These are phyloP conservation scores for Helarctos malayanus DNA, from an alignment of 2,797 vertebrate genomes.

Conservation along the genomic window DNA sequence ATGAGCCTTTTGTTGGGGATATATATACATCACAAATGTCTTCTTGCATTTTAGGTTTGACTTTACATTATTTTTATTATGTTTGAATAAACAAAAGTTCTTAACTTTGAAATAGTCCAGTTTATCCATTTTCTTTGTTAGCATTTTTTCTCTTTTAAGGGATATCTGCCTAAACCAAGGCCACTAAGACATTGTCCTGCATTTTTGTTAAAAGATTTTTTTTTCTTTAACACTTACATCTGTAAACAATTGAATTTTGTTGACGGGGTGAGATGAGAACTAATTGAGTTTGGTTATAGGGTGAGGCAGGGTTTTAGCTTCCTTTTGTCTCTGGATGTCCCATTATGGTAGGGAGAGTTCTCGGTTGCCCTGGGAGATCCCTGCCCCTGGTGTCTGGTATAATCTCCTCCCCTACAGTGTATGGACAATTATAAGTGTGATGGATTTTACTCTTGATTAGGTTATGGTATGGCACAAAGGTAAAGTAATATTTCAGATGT, in stretches of 20 bases:
- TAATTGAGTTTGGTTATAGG: neutral
- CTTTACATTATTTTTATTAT: neutral
- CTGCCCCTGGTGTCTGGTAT: neutral
- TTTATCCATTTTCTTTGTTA: neutral
- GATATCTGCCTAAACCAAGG: neutral
- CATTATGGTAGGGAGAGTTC: too few relatives aligned
- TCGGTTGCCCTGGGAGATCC: neutral
- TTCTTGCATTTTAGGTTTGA: neutral
- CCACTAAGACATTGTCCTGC: neutral
- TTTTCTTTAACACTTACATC: neutral
- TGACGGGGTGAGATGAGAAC: neutral
- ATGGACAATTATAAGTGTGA: neutral
- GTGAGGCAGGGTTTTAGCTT: neutral
- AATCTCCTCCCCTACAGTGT: neutral
- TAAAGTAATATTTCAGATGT: neutral
- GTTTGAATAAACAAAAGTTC: neutral
- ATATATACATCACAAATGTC: neutral
- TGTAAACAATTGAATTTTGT: neutral
- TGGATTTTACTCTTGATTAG: neutral
- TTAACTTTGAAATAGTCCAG: neutral
- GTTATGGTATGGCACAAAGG: neutral
- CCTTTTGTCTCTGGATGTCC: neutral
- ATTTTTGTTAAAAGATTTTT: conserved; percentile 1
- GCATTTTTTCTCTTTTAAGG: neutral
- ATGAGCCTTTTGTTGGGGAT: neutral